Base-by-base conservation (phyloP, 2,797 vertebrate genomes). In the Sebastes jordani region DNA sequence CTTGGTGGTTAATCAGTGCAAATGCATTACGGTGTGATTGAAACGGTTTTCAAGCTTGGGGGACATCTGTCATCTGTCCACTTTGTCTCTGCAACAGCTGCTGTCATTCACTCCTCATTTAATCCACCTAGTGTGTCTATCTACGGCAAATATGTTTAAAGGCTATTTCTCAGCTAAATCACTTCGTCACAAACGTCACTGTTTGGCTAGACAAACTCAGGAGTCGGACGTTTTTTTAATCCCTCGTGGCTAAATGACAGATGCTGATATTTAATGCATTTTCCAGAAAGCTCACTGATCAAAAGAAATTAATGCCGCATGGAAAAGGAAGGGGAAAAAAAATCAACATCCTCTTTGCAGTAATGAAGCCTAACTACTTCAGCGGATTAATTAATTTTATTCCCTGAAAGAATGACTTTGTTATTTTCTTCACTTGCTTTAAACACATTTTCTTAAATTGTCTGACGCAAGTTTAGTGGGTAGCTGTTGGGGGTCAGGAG, bases 251-350 rank as follows among this genome's bases (percentile, higher is more conserved):
- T 55, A 42, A 42, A 58, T 2, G 38, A 67, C 20, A 74, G 68
- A 86, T 80, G 55, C 58, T 81, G 74, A 74, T 66, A 80, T 76
- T 80, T 67, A 82, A 83, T 78, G 63, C 56, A 67, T 73, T 87
- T 83, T 85, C 62, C 74, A 74, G 71, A 87, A 81, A 61, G 61
- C 76, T 80, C 70, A 58, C 65, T 83, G 85, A 91, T 91, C 79
- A 88, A 88, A 91, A 90, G 62, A 73, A 89, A 80, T 83, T 11
- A 83, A 83, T 89, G 88, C 78, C 55, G 54, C 58, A 61, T 64
- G 59, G 71, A 74, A 85, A 78, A 75, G 27, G 61, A 36, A 54
- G 60, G 69, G 14, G 4, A 58, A 67, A 67, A 29, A 59, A 67
- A 71, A 84, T 80, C 46, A 42, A 66, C 66, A 78, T 81, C 74